Evolutionary conservation across 2,113 vertebrate genomes (phyloP), one percentile per base, ranked within the genome.

Genomic region (Taurulus bubalis): DNA sequence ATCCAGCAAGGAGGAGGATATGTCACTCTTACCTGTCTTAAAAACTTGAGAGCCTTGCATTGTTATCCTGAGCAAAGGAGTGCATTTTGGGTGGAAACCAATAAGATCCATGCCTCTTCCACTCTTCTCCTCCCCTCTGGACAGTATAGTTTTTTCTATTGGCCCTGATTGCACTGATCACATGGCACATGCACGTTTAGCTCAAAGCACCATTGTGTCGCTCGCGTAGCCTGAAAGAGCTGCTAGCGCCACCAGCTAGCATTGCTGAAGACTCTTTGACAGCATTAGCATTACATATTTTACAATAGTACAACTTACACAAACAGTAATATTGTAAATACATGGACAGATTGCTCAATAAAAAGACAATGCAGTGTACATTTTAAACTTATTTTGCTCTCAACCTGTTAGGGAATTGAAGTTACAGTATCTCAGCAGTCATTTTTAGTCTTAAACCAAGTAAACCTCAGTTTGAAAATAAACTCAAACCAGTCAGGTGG

Each of bases 41-140:
- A n/a, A n/a, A n/a, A n/a, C n/a, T n/a, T n/a, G n/a, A n/a, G n/a
- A n/a, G n/a, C n/a, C n/a, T n/a, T n/a, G n/a, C n/a, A 15, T 63
- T 79, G 73, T 65, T 36, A 85, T 59, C 63, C n/a, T 1, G 4
- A 74, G 55, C 75, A 26, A 62, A n/a, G 36, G 36, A 32, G 36
- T 40, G 67, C 22, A 45, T 71, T 67, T n/a, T 2, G 14, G 22
- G 16, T 58, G 28, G 53, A 53, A 74, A 47, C 26, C 8, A 55
- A 45, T 22, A 14, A 36, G 42, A 45, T 45, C 3, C 22, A 47
- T 22, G 18, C 15, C 45, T 63, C 49, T 20, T 63, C 32, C 18
- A 11, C 22, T 70, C 16, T 24, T 60, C 65, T 73, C 77, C 49
- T 59, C 15, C 28, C 20, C 70, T 42, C 26, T 68, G 6, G 24